These are phyloP conservation scores for Subacronicta megacephala DNA, from an alignment of 2,888 invertebrate species.

Conservation along the genomic window DNA sequence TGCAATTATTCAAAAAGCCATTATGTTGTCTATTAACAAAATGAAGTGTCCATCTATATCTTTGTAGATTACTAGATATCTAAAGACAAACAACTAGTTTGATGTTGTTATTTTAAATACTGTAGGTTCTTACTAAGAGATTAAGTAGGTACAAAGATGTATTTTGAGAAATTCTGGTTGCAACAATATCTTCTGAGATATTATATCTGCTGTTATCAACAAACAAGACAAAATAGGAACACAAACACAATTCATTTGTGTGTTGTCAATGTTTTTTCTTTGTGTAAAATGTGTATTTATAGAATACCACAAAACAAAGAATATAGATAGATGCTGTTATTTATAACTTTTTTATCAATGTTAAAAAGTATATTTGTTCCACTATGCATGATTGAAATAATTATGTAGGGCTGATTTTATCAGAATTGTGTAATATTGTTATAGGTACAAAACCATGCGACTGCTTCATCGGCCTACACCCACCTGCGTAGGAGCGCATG, in stretches of 20 bases:
- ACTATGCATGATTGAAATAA: no score
- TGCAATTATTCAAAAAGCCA: background rate
- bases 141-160: background rate
- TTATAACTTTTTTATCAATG: no score
- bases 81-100: background rate
- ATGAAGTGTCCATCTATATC: background rate
- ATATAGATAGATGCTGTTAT: background rate
- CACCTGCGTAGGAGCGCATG: conserved; percentile 47
- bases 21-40: background rate
- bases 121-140: no score
- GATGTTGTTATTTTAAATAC: background rate
- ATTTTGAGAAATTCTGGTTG: background rate
- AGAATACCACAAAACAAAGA: background rate
- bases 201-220: background rate
- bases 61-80: no score
- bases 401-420: no score
- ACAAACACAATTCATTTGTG: background rate
- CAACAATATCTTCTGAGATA: background rate
- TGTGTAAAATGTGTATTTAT: background rate
- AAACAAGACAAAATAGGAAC: background rate
- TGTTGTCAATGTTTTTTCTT: background rate
- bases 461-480: conserved; percentile 51
- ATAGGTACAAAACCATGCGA: conserved; percentile 65
- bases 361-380: no score
- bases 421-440: background rate